Conservation (phyloP, 2,888 invertebrate genomes). For the Nymphalis polychloros region DNA sequence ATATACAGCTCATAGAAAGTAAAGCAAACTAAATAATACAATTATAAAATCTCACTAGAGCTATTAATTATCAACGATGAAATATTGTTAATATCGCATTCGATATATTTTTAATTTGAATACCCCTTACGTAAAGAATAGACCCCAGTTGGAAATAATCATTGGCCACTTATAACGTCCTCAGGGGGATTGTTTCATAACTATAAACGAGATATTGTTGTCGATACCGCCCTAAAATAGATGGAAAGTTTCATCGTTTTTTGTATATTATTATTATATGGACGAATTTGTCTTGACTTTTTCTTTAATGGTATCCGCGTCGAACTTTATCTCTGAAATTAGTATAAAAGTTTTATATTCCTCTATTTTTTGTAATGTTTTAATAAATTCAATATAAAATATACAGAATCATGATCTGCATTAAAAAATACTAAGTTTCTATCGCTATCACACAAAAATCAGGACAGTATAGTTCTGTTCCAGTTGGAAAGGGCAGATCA, state of each 20-base stretch:
- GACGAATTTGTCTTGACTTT: slow-evolving; percentile 20
- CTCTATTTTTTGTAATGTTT: too few species aligned
- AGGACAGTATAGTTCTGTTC: too few species aligned
- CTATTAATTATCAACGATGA: too few species aligned
- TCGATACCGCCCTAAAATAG: slow-evolving; percentile 51
- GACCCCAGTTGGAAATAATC: slow-evolving; percentile 70
- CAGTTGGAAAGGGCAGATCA: too few species aligned
- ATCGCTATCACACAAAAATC: too few species aligned
- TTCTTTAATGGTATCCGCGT: slow-evolving; percentile 25
- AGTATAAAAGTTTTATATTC: background rate
- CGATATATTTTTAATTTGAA: background rate
- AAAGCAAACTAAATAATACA: too few species aligned
- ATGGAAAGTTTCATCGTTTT: slow-evolving; percentile 59
- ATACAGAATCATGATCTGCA: too few species aligned
- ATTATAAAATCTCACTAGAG: too few species aligned
- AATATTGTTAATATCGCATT: background rate
- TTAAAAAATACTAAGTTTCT: too few species aligned
- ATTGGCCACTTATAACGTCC: slow-evolving; percentile 76
- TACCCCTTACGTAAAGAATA: slow-evolving; percentile 48
- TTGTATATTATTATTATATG: slow-evolving; percentile 55
- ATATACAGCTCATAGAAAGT: too few species aligned
- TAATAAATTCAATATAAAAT: too few species aligned
- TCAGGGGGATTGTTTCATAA: slow-evolving; percentile 67
- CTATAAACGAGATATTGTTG: slow-evolving; percentile 70
- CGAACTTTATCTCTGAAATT: background rate